Evolutionary conservation across 2,888 invertebrate species (phyloP), one percentile per base, ranked within the genome.

Genomic region (Coleophora deauratella): DNA sequence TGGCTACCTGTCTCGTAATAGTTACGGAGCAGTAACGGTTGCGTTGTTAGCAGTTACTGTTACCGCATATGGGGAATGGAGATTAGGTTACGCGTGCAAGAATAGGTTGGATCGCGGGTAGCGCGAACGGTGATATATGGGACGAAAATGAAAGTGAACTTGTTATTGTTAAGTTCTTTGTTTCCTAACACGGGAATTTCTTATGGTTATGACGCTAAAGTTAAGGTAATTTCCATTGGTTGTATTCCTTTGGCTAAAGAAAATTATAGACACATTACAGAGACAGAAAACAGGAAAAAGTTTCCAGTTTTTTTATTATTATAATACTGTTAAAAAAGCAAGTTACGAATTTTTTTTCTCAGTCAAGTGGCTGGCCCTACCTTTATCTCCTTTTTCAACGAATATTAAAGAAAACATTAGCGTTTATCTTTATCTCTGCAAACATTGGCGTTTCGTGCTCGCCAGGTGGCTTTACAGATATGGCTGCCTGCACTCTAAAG

Each of bases 381-480:
- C 11, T 9, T 38, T 38, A 37, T 35, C 27, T 35, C 21, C 3
- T 28, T 41, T 43, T 41, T 8, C 9, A 9, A 33, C 34, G 39
- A 46, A 37, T 37, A 44, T 37, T 10, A 37, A 37, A 27, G 14
- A 39, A 33, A 34, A 41, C 37, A 35, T 42, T 28, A 37, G 41
- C 4, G 34, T 27, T 21, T 39, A 35, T 33, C 33, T 14, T 28
- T 40, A 43, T 43, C 39, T 33, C 10, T 37, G 51, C 62, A 77
- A 75, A 78, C 66, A 73, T 51, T 55, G 62, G 60, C 52, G 51
- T 45, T 57, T 55, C 47, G 55, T 21, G 50, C 52, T 59, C 53
- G 51, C 50, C 50, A 45, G 46, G 46, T 37, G 45, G 40, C 41
- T 39, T 9, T n/a, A 21, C 3, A 11, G 32, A 21, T 21, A 21